These are phyloP conservation scores for Drosophila mettleri DNA, from an alignment of 2,888 invertebrate species.

Conservation along the genomic window DNA sequence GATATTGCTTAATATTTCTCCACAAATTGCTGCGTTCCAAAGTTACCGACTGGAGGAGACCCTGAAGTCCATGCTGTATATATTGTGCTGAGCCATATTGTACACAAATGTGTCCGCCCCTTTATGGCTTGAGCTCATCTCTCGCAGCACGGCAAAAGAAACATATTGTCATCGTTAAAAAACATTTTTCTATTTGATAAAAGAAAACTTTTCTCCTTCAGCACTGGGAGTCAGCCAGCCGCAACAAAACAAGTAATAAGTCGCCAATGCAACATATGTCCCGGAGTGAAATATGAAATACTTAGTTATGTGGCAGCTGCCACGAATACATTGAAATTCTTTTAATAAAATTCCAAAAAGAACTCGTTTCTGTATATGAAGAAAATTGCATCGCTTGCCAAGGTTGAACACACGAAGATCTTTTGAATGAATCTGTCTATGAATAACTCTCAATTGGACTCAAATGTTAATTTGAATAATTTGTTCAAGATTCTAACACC, in stretches of 20 bases:
- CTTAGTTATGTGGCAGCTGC: neutral
- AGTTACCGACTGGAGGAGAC: neutral
- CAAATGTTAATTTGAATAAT: neutral
- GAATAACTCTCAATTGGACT: neutral
- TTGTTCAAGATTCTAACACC: neutral
- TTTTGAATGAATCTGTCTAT: neutral
- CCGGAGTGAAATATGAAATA: neutral
- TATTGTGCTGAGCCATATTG: neutral
- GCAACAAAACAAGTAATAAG: neutral
- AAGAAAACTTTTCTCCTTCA: neutral
- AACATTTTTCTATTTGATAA: slow-evolving; percentile 2
- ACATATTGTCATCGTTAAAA: slow-evolving; percentile 5
- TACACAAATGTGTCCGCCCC: neutral
- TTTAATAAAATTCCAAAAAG: neutral
- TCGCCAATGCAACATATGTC: slow-evolving; percentile 1
- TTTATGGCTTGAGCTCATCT: neutral
- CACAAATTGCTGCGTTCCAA: neutral
- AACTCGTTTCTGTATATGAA: no score
- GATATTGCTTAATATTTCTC: neutral
- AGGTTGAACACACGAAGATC: neutral
- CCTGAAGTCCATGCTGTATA: neutral
- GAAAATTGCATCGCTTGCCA: slow-evolving; percentile 1
- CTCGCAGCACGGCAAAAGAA: neutral
- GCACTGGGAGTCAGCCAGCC: neutral
- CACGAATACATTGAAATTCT: neutral